Percentiles rank a stretch among this genome's conserved stretches.
Conservation (phyloP, 2,113 vertebrate genomes). For the Saccopteryx leptura region DNA sequence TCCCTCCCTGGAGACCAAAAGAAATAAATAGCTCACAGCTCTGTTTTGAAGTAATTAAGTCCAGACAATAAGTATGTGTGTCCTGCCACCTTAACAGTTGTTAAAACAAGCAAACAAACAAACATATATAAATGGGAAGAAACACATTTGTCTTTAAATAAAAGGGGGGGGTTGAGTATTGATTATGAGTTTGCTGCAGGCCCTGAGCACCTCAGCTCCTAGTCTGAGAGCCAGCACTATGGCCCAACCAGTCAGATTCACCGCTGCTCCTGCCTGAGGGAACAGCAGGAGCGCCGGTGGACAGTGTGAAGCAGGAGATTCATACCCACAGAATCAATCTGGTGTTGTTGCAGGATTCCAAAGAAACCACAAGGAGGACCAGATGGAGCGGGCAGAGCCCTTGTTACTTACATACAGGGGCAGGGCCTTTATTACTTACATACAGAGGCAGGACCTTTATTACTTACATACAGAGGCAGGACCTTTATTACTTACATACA, state of each 20-base stretch:
- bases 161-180: neutral
- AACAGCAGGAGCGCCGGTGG: neutral
- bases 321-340: no score
- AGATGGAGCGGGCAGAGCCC: no score
- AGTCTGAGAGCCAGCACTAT: neutral
- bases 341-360: no score
- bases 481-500: no score
- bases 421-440: no score
- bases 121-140: neutral
- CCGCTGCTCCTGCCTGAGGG: neutral
- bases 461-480: no score
- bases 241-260: neutral
- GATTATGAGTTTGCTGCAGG: neutral
- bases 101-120: neutral
- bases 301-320: neutral
- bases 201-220: neutral
- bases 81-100: neutral
- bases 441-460: no score
- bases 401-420: no score
- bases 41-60: neutral
- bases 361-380: no score
- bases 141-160: neutral
- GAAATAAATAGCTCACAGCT: neutral
- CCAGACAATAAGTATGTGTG: neutral
- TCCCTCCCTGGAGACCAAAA: neutral